Percentiles rank a stretch among this genome's conserved stretches.
Conservation (phyloP, 2,113 vertebrate genomes). For the Tyto alba region DNA sequence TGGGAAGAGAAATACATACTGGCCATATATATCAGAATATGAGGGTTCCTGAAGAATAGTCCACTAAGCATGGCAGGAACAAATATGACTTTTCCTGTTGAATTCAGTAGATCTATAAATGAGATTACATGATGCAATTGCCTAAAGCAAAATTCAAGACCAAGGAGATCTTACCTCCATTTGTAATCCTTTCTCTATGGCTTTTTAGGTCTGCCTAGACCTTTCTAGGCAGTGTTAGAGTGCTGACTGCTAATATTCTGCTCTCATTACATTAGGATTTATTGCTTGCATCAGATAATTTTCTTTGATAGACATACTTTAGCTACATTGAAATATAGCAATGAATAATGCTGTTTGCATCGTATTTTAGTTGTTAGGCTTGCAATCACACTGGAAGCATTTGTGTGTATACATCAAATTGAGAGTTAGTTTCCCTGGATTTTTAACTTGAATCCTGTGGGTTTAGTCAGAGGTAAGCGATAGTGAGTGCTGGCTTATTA, state of each 20-base stretch:
- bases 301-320: neutral
- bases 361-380: neutral
- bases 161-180: neutral
- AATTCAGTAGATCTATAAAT: neutral
- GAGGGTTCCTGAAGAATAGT: neutral
- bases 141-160: neutral
- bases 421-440: neutral
- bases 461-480: accelerated
- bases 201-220: neutral
- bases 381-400: neutral
- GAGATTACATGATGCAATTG: neutral
- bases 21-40: neutral
- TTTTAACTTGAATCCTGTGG: neutral
- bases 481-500: neutral
- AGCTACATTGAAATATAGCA: neutral
- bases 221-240: neutral
- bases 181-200: neutral
- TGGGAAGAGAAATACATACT: neutral
- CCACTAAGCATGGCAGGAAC: neutral
- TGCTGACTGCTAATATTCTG: neutral
- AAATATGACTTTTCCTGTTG: neutral
- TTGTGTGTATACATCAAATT: neutral
- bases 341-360: neutral
- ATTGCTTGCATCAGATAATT: neutral
- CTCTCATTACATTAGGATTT: neutral